Evolutionary conservation across 2,113 vertebrate species (phyloP).

Genomic region (Brachyistius frenatus): DNA sequence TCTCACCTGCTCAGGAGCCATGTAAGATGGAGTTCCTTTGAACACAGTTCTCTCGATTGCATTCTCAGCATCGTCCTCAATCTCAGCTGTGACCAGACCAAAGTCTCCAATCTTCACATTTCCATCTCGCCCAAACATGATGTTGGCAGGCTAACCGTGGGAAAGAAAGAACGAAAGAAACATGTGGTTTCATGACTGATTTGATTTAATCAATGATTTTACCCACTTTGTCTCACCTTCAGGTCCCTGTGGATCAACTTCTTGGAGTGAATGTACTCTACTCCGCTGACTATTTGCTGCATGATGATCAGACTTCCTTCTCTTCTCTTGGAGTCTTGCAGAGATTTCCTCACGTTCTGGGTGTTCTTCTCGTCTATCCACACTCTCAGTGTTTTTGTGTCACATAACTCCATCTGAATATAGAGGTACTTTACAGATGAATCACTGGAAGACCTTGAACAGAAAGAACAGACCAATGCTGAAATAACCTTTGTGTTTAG

Average conservation of each 20-base stretch:
- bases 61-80: slow-evolving; percentile 40
- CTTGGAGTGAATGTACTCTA: slow-evolving; percentile 78
- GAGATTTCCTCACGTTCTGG: slow-evolving; percentile 52
- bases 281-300: slow-evolving; percentile 74
- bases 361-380: slow-evolving; percentile 80
- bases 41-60: slow-evolving; percentile 67
- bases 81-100: slow-evolving; percentile 85
- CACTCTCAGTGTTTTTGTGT: slow-evolving; percentile 63
- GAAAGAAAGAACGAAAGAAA: slow-evolving; percentile 8
- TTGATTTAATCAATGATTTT: background rate
- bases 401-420: slow-evolving; percentile 86
- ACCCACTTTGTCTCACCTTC: slow-evolving; percentile 70
- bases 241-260: slow-evolving; percentile 82
- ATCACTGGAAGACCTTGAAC: slow-evolving; percentile 61
- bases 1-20: slow-evolving; percentile 84
- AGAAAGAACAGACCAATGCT: background rate
- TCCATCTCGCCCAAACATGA: slow-evolving; percentile 84
- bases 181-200: background rate
- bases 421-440: slow-evolving; percentile 66
- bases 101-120: slow-evolving; percentile 93
- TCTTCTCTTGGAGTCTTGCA: slow-evolving; percentile 48
- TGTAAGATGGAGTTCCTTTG: slow-evolving; percentile 74
- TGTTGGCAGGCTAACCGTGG: slow-evolving; percentile 87
- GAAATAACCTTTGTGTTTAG: background rate
- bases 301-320: slow-evolving; percentile 58